Evolutionary conservation across 2,113 vertebrate species (phyloP).

Genomic region (Sylvietta virens): DNA sequence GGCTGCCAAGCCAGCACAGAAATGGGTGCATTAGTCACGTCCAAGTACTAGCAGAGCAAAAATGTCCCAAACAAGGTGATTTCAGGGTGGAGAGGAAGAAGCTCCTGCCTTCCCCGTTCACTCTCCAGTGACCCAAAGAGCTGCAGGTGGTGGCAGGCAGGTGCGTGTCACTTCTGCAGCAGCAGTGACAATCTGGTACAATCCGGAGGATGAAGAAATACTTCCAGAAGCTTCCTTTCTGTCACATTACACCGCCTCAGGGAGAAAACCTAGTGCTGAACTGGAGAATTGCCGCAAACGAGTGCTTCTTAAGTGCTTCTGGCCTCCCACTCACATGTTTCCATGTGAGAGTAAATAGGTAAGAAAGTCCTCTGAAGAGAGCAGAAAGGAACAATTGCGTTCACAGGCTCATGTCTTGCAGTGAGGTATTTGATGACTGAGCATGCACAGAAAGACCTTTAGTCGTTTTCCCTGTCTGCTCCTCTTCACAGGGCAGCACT

Average conservation of each 20-base stretch:
- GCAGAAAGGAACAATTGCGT: neutral
- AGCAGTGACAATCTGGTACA: slow-evolving; percentile 28
- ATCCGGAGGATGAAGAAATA: slow-evolving; percentile 14
- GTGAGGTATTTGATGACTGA: slow-evolving; percentile 14
- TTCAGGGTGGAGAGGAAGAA: neutral
- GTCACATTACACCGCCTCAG: slow-evolving; percentile 20
- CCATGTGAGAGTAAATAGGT: slow-evolving; percentile 20
- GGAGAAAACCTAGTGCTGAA: slow-evolving; percentile 39
- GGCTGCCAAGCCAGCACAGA: neutral
- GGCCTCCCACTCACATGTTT: slow-evolving; percentile 30
- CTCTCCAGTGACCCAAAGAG: neutral
- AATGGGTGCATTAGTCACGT: neutral
- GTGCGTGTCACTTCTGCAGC: slow-evolving; percentile 39
- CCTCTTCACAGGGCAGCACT: neutral
- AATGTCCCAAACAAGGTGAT: neutral
- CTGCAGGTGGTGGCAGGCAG: neutral
- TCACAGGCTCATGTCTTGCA: neutral
- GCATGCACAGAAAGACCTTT: neutral
- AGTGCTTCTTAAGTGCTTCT: slow-evolving; percentile 20
- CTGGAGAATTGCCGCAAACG: slow-evolving; percentile 18
- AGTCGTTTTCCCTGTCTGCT: neutral
- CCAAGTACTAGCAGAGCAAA: neutral
- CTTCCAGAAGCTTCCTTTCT: slow-evolving; percentile 44
- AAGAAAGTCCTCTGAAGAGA: neutral
- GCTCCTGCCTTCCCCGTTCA: neutral